Evolutionary conservation across 1,140 invertebrate species (phyloP).

Genomic region (Lordiphosa stackelbergi): DNA sequence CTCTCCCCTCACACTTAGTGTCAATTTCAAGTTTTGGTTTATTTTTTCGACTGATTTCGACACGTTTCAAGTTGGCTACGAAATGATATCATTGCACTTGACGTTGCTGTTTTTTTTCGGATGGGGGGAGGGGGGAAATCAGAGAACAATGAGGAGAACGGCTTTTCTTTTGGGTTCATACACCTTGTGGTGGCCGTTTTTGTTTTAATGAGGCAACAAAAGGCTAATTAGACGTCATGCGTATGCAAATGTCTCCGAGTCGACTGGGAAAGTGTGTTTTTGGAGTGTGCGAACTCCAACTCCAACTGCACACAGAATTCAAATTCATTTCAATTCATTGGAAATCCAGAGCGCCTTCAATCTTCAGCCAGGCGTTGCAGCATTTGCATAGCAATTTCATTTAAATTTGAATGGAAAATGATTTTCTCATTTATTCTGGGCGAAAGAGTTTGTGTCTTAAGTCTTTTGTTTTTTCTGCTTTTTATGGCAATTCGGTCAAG

Average conservation of each 20-base stretch:
- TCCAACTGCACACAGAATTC: conserved; percentile 3
- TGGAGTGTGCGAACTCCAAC: conserved; percentile 58
- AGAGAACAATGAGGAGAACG: conserved; percentile 8
- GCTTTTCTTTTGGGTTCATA: conserved; percentile 35
- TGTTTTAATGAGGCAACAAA: conserved; percentile 45
- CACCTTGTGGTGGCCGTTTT: conserved; percentile 16
- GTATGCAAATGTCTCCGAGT: conserved; percentile 53
- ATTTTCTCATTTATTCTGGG: conserved; percentile 15
- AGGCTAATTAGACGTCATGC: conserved; percentile 50
- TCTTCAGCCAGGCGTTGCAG: conserved; percentile 36
- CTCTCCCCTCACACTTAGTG: conserved; percentile 25
- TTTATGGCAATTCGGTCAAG: conserved; percentile 37
- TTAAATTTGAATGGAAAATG: conserved; percentile 33
- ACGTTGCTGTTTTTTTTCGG: conserved; percentile 2
- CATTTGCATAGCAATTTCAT: conserved; percentile 38
- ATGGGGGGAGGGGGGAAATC: no score
- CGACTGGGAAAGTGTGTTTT: conserved; percentile 54
- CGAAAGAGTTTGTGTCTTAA: conserved; percentile 23
- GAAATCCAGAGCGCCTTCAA: conserved; percentile 24
- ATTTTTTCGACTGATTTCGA: conserved; percentile 18
- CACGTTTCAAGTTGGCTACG: conserved; percentile 18
- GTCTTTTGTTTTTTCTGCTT: conserved; percentile 21
- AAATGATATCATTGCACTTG: conserved; percentile 31
- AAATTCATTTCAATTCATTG: not conserved
- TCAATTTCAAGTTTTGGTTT: conserved; percentile 51